Base-by-base conservation (phyloP, 2,113 vertebrate genomes). In the Zeus faber region DNA sequence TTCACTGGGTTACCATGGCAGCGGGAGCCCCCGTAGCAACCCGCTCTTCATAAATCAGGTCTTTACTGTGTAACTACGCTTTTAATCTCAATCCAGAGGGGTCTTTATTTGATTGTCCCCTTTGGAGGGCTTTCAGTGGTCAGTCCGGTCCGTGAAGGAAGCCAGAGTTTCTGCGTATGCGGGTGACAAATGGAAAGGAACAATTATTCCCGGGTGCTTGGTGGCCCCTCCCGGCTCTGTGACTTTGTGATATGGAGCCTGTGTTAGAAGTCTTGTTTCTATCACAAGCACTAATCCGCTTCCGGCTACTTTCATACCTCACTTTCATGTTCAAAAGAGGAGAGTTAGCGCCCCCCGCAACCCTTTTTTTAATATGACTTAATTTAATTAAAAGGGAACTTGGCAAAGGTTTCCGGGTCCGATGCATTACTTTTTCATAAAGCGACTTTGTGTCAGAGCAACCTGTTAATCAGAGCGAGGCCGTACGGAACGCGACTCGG, bases 351-450 rank as follows among this genome's bases (percentile, higher is more conserved):
- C 35, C 29, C 65, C 54, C 46, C 23, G 37, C 20, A 6, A 48
- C 25, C 48, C 22, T 48, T 65, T 48, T 65, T 74, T 70, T 65
- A 70, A 80, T 54, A 63, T 26, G 40, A 60, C 54, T 79, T 84
- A 48, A 88, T 89, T 85, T 64, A 76, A 86, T 87, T 86, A 82
- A 89, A 81, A 82, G 64, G 67, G 44, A 81, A 72, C 54, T 79
- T 88, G 79, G 81, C 84, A 74, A 49, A 4, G 13, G 33, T 37
- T 44, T 44, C 47, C 59, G 41, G 26, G n/a, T 37, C 41, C 48
- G 24, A 68, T 25, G 18, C 55, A 80, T 85, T 37, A 65, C 72
- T 83, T 83, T 77, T 86, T 85, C 72, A 87, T 79, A 74, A 77
- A 73, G 54, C 67, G 60, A 79, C 77, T 80, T 76, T 85, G 70